Conservation (phyloP, 2,797 vertebrate genomes). For the Siniperca undulata region DNA sequence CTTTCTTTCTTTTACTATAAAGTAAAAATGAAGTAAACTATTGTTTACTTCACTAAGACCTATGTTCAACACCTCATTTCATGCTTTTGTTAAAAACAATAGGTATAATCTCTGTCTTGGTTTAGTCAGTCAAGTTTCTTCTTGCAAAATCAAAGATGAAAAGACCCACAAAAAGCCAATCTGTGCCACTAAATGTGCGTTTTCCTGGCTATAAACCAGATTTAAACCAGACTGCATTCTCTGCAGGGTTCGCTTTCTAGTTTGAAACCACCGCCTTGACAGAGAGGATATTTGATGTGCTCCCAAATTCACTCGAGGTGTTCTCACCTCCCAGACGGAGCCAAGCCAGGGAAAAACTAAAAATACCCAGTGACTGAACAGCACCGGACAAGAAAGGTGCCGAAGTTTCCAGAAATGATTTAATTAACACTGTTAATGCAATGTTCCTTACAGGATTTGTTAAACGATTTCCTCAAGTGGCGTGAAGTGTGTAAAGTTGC, state of each 20-base stretch:
- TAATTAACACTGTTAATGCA: neutral
- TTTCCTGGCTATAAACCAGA: conserved; percentile 13
- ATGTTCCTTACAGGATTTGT: neutral
- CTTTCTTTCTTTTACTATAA: neutral
- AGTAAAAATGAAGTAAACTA: too few relatives aligned
- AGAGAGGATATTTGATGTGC: neutral
- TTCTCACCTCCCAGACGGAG: neutral
- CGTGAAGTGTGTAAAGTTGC: neutral
- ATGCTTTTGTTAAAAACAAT: neutral
- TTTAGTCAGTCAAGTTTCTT: neutral
- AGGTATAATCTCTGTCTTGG: neutral
- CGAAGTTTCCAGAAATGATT: neutral
- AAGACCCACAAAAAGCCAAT: neutral
- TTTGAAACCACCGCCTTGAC: neutral
- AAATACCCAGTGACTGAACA: neutral
- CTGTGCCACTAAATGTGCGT: conserved; percentile 8
- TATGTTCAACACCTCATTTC: neutral
- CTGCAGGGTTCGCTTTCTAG: neutral
- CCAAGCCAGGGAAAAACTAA: neutral
- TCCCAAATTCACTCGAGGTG: neutral
- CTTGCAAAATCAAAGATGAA: conserved; percentile 1
- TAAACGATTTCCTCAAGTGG: neutral
- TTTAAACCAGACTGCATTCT: neutral
- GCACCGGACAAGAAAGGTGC: neutral
- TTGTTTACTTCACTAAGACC: neutral